phyloP scores from a whole-genome alignment of 2,888 invertebrate genomes.

The Drosophila flavopinicola region DNA sequence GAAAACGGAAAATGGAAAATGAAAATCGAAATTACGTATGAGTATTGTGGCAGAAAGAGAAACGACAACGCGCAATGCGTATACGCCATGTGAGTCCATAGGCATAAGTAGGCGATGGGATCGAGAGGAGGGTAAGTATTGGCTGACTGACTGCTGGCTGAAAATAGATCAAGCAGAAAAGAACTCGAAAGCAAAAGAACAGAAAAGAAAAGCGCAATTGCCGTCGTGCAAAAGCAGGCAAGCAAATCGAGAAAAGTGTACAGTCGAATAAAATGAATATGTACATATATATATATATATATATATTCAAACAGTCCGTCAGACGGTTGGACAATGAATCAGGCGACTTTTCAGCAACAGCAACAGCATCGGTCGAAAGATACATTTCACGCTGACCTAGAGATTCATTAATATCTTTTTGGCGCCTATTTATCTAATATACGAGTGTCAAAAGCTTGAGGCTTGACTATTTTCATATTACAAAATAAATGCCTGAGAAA shows the following conservation, averaged over 20 bases:
- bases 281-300: slow-evolving; percentile 6
- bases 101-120: not conserved
- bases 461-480: slow-evolving; percentile 37
- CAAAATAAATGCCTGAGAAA: slow-evolving; percentile 47
- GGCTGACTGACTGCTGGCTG: slow-evolving; percentile 48
- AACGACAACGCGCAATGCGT: slow-evolving; percentile 48
- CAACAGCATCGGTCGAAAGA: slow-evolving; percentile 21
- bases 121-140: not conserved
- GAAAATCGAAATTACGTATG: slow-evolving; percentile 42
- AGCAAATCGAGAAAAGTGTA: slow-evolving; percentile 48
- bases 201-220: slow-evolving; percentile 60
- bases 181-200: slow-evolving; percentile 9
- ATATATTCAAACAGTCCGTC: not conserved
- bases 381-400: slow-evolving; percentile 60
- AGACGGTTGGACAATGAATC: slow-evolving; percentile 6
- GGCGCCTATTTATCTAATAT: slow-evolving; percentile 49
- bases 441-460: slow-evolving; percentile 2
- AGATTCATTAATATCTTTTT: slow-evolving; percentile 47
- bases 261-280: slow-evolving; percentile 30
- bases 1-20: slow-evolving; percentile 39
- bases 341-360: not conserved
- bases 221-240: slow-evolving; percentile 29
- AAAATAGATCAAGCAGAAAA: slow-evolving; percentile 81
- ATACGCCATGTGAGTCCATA: slow-evolving; percentile 40
- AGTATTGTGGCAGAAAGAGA: slow-evolving; percentile 25